Evolutionary conservation across 2,113 vertebrate species (phyloP), one percentile per base, ranked within the genome.

Genomic region (Xiphorhynchus elegans): DNA sequence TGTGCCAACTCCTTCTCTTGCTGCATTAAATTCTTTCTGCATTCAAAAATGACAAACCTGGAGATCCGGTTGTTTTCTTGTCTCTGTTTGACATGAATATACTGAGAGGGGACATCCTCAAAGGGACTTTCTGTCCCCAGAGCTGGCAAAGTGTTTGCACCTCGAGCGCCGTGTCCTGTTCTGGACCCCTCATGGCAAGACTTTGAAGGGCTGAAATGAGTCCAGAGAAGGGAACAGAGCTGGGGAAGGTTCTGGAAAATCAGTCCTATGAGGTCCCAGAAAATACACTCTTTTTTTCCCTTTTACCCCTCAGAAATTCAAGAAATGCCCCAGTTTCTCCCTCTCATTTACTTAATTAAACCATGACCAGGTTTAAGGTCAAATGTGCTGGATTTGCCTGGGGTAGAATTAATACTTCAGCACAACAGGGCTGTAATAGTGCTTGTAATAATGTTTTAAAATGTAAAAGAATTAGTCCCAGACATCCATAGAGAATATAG

Each of bases 11-110:
- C 26, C 29, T 93, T 82, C 59, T 84, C 87, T 94, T 64, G 6
- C 1, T 82, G 64, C 73, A 93, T 72, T 96, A 96, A 97, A 94
- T 8, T 7, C 40, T 89, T 56, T 46, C 91, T 75, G 69, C 77
- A 62, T 78, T 3, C 31, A n/a, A 84, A 92, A 78, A 80, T 37
- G 39, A 50, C 42, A 44, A 50, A 47, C 26, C 2, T 12, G 17
- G 8, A 28, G 18, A 39, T 67, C 17, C 15, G 5, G 35, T 66
- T 6, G 6, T 68, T 28, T 28, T 74, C 31, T 84, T 74, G 24
- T 17, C 9, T 50, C 9, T 46, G 9, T 9, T 47, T 69, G 37
- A 52, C 1, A 3, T 10, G 13, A 26, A 35, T 21, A 7, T 25
- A 37, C 19, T 7, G 17, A 58, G 47, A 1, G 20, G 35, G 20